Evolutionary conservation across 2,888 invertebrate species (phyloP).

Genomic region (Mythimna albipuncta): DNA sequence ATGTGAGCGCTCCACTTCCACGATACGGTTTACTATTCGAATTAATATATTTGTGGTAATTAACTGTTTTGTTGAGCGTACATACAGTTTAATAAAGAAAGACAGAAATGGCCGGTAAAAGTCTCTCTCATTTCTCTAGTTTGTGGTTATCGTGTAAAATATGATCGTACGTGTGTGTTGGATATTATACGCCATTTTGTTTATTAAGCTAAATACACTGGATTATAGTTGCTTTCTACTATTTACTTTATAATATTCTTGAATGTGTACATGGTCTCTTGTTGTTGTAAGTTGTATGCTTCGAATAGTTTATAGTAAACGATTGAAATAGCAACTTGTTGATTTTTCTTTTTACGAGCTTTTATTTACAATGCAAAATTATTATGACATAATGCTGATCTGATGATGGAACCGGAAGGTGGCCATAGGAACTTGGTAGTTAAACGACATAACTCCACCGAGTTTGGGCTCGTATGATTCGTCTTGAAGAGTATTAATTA

Average conservation of each 20-base stretch:
- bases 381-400: too few relatives aligned
- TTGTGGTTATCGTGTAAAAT: constrained; percentile 49
- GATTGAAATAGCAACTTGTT: not conserved
- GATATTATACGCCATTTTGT: constrained; percentile 31
- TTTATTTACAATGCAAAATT: too few relatives aligned
- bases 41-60: constrained; percentile 60
- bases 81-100: constrained; percentile 23
- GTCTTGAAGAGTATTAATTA: too few relatives aligned
- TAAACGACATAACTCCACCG: too few relatives aligned
- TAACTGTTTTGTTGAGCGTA: constrained; percentile 46
- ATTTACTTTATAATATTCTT: constrained; percentile 12
- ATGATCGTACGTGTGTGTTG: constrained; percentile 8
- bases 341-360: not conserved
- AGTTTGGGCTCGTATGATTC: too few relatives aligned
- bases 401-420: too few relatives aligned
- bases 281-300: too few relatives aligned
- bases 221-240: constrained; percentile 1
- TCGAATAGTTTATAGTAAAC: not conserved
- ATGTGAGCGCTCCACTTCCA: constrained; percentile 57
- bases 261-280: not conserved
- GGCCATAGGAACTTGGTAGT: too few relatives aligned
- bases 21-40: constrained; percentile 54
- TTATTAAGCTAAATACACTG: not conserved
- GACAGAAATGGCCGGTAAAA: constrained; percentile 25
- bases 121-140: constrained; percentile 40